A percentile compares a stretch with the other conserved stretches of the same genome.
Conservation (phyloP, 2,797 vertebrate genomes). For the Sebastes alutus region DNA sequence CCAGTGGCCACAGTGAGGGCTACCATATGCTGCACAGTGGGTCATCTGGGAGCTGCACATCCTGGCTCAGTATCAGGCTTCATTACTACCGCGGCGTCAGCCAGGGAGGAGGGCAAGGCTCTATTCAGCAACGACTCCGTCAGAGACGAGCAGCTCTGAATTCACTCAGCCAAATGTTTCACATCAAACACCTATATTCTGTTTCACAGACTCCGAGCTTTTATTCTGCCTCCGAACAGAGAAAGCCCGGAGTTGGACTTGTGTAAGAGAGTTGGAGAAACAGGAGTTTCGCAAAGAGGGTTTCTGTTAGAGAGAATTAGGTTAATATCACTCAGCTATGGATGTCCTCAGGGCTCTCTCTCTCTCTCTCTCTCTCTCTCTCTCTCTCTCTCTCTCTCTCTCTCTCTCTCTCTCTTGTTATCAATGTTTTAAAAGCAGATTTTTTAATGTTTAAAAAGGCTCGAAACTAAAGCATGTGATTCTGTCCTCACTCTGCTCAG, state of each 20-base stretch:
- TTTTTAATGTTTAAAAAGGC: constrained; percentile 50
- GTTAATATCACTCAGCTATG: constrained; percentile 54
- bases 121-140: neutral
- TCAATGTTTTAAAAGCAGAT: constrained; percentile 63
- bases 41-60: constrained; percentile 18
- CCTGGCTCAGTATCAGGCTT: constrained; percentile 17
- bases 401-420: neutral
- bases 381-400: neutral
- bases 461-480: constrained; percentile 26
- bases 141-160: constrained; percentile 3
- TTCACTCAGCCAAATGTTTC: constrained; percentile 12
- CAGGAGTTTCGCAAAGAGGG: constrained; percentile 25
- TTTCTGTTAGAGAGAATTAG: constrained; percentile 53
- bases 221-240: constrained; percentile 6
- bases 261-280: constrained; percentile 14
- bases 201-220: constrained; percentile 28
- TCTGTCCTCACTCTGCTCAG: constrained; percentile 18
- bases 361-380: neutral
- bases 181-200: constrained; percentile 43
- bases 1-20: neutral
- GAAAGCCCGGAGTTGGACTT: constrained; percentile 4
- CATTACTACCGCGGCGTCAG: neutral
- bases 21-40: constrained; percentile 10
- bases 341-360: constrained; percentile 32
- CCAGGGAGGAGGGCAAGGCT: neutral